phyloP scores from a whole-genome alignment of 1,140 invertebrate species.

The Heliconius nattereri region DNA sequence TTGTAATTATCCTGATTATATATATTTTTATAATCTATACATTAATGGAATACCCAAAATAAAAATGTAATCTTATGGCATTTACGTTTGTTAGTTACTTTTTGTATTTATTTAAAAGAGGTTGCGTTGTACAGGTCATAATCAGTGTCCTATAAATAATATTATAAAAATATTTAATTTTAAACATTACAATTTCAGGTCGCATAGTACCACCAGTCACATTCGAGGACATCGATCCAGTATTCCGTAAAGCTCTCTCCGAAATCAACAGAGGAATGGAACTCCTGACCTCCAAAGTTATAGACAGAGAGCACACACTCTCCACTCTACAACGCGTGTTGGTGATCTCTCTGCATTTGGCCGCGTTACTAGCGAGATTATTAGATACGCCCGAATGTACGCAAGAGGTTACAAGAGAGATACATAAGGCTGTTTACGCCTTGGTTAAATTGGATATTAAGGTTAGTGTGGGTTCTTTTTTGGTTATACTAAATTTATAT shows the following conservation, averaged over 20 bases:
- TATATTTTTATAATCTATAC: too few species aligned
- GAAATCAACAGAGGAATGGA: slow-evolving; percentile 84
- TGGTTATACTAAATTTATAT: neutral
- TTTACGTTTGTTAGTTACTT: too few species aligned
- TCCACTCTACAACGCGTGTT: slow-evolving; percentile 91
- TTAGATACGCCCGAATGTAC: slow-evolving; percentile 80
- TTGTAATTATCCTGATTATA: too few species aligned
- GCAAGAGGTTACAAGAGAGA: slow-evolving; percentile 80
- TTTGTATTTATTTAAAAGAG: too few species aligned
- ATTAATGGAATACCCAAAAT: too few species aligned
- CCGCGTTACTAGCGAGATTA: slow-evolving; percentile 87
- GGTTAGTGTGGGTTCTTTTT: slow-evolving; percentile 73
- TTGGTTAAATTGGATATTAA: slow-evolving; percentile 88
- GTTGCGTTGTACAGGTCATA: too few species aligned
- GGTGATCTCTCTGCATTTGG: slow-evolving; percentile 92
- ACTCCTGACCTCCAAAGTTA: slow-evolving; percentile 79
- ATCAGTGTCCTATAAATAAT: too few species aligned
- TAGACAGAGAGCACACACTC: slow-evolving; percentile 86
- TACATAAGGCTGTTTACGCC: slow-evolving; percentile 85
- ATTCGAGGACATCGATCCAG: slow-evolving; percentile 90
- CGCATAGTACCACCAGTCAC: slow-evolving; percentile 89
- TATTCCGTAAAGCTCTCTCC: slow-evolving; percentile 89
- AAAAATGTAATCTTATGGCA: too few species aligned
- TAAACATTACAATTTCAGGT: slow-evolving; percentile 61
- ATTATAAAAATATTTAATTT: too few species aligned